A percentile compares a stretch with the other conserved stretches of the same genome.
Evolutionary conservation across 2,113 vertebrate species (phyloP).

Genomic region (Oceanodroma tethys): DNA sequence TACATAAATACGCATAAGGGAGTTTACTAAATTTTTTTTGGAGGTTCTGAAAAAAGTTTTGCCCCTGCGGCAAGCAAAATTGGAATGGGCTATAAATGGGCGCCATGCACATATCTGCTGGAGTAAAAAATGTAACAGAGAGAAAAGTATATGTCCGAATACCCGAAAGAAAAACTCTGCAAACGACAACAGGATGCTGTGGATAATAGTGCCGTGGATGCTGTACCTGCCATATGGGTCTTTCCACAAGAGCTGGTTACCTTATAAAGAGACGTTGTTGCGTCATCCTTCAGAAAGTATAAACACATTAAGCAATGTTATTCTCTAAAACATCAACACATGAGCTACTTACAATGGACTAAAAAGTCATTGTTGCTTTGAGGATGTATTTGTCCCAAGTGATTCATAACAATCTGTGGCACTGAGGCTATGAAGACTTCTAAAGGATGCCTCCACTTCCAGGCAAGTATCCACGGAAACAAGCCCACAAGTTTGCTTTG

Average conservation of each 20-base stretch:
- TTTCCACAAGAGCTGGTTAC: slow-evolving; percentile 38
- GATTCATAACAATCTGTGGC: slow-evolving; percentile 61
- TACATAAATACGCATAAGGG: slow-evolving; percentile 52
- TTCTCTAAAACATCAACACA: slow-evolving; percentile 64
- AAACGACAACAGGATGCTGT: not conserved
- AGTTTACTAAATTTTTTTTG: slow-evolving; percentile 30
- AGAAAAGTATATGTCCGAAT: not conserved
- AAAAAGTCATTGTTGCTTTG: slow-evolving; percentile 67
- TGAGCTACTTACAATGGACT: slow-evolving; percentile 64
- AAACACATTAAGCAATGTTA: slow-evolving; percentile 65
- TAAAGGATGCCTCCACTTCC: slow-evolving; percentile 61
- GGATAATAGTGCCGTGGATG: not conserved
- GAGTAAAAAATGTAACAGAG: not conserved
- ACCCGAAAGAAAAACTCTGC: not conserved
- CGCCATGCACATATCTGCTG: not conserved
- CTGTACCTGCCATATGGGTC: slow-evolving; percentile 26
- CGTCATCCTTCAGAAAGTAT: slow-evolving; percentile 49
- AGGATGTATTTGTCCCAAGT: slow-evolving; percentile 68
- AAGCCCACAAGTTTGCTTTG: slow-evolving; percentile 59
- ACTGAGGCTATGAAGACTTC: slow-evolving; percentile 55
- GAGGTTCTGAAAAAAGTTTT: slow-evolving; percentile 39
- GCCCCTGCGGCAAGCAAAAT: not conserved
- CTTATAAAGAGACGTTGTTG: slow-evolving; percentile 11
- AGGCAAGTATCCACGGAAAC: slow-evolving; percentile 67
- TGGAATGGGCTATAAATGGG: not conserved